These are phyloP conservation scores for Drosophila busckii DNA, from an alignment of 1,140 invertebrate species.

Conservation along the genomic window DNA sequence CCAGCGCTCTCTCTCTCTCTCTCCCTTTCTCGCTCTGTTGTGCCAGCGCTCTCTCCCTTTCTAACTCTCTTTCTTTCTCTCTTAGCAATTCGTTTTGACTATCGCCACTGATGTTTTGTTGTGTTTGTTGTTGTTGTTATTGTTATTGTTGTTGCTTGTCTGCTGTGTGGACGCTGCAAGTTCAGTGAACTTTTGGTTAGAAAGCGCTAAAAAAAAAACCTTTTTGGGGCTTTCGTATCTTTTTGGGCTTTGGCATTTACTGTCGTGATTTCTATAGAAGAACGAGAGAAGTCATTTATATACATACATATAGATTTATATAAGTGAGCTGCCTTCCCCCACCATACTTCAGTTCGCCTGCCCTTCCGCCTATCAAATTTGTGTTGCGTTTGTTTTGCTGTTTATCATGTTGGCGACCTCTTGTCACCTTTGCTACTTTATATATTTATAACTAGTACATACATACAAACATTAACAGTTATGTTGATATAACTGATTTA, in stretches of 20 bases:
- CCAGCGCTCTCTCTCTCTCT: constrained; percentile 7
- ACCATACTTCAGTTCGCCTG: constrained; percentile 5
- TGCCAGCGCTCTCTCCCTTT: constrained; percentile 5
- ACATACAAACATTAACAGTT: no score
- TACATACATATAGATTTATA: no score
- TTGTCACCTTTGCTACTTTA: neutral
- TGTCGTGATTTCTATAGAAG: constrained; percentile 34
- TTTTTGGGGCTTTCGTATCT: constrained; percentile 18
- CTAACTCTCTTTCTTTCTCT: constrained; percentile 3
- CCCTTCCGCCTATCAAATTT: no score
- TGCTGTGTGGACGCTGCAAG: constrained; percentile 52
- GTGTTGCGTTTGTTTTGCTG: neutral
- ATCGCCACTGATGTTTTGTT: constrained; percentile 22
- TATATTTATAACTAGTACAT: no score
- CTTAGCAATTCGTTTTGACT: constrained; percentile 55
- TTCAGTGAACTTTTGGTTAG: constrained; percentile 50
- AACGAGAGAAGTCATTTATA: neutral
- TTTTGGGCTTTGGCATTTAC: constrained; percentile 20
- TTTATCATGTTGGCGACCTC: constrained; percentile 1
- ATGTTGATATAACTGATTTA: constrained; percentile 20
- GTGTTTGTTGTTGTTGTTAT: constrained; percentile 15
- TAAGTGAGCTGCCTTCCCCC: constrained; percentile 6
- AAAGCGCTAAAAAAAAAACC: constrained; percentile 41
- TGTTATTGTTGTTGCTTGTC: constrained; percentile 28
- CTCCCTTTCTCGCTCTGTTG: neutral